Evolutionary conservation across 2,888 invertebrate genomes (phyloP).

Genomic region (Pseudococcus viburni): DNA sequence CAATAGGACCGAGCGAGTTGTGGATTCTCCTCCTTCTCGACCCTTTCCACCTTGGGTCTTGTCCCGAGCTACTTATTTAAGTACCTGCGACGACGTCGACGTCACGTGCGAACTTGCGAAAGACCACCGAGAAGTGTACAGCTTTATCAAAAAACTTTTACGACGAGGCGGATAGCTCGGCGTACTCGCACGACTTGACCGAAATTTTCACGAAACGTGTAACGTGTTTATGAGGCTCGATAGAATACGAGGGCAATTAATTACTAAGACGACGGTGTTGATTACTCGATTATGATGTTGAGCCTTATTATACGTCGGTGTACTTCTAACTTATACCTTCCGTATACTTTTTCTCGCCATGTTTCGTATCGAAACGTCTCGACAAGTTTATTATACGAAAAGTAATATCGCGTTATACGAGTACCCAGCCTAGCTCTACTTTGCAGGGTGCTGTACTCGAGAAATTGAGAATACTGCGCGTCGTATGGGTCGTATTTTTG

Average conservation of each 20-base stretch:
- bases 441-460: not conserved
- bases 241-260: conserved; percentile 7
- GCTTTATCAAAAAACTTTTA: conserved; percentile 24
- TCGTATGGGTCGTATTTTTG: conserved; percentile 2
- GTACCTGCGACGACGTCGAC: not conserved
- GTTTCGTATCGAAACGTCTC: not conserved
- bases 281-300: conserved; percentile 18
- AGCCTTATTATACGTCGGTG: not conserved
- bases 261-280: conserved; percentile 15
- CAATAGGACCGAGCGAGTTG: not conserved
- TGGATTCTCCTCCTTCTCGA: not conserved
- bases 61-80: not conserved
- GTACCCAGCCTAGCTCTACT: not conserved
- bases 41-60: not conserved
- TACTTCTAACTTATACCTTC: not conserved
- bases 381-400: not conserved
- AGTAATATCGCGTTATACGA: not conserved
- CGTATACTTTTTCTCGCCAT: not conserved
- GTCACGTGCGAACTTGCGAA: conserved; percentile 14
- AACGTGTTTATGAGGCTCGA: conserved; percentile 25
- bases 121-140: not conserved
- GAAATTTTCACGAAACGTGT: conserved; percentile 3
- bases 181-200: conserved; percentile 5
- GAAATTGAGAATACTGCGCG: not conserved
- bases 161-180: not conserved